A percentile compares a stretch with the other conserved stretches of the same genome.
phyloP scores from a whole-genome alignment of 2,113 vertebrate genomes.

The Plotosus lineatus region DNA sequence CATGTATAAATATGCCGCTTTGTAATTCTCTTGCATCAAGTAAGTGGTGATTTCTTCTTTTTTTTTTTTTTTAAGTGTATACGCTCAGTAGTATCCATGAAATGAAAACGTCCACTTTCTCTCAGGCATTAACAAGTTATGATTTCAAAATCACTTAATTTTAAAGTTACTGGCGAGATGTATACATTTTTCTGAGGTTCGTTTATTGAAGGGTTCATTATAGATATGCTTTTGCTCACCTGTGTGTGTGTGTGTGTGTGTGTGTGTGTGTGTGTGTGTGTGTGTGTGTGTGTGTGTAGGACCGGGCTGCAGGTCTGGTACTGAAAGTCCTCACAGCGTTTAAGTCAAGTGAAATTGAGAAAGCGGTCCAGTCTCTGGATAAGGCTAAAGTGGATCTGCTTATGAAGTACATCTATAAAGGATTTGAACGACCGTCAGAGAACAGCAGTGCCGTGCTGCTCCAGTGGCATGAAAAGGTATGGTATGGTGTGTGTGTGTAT shows the following conservation, averaged over 20 bases:
- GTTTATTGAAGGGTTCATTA: background rate
- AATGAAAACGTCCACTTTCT: background rate
- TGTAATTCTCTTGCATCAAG: background rate
- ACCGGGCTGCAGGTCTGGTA: constrained; percentile 90
- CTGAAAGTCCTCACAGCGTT: constrained; percentile 95
- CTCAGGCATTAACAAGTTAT: background rate
- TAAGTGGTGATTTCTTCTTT: background rate
- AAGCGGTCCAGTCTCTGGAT: constrained; percentile 92
- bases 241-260: background rate
- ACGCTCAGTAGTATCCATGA: background rate
- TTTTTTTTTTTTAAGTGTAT: too few species aligned
- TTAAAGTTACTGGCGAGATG: background rate
- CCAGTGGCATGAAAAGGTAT: constrained; percentile 98
- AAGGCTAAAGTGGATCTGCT: constrained; percentile 91
- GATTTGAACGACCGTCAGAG: constrained; percentile 94
- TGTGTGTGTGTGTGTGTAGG: constrained; percentile 68
- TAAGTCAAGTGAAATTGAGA: constrained; percentile 95
- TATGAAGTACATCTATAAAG: constrained; percentile 99
- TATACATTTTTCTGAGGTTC: background rate
- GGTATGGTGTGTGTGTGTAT: background rate
- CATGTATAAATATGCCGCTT: background rate
- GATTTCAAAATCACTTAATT: background rate
- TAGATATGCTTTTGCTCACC: background rate
- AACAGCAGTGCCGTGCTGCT: constrained; percentile 95
- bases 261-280: constrained; percentile 5